These are phyloP conservation scores for Philantomba maxwellii DNA, from an alignment of 2,113 vertebrate genomes.

Conservation along the genomic window DNA sequence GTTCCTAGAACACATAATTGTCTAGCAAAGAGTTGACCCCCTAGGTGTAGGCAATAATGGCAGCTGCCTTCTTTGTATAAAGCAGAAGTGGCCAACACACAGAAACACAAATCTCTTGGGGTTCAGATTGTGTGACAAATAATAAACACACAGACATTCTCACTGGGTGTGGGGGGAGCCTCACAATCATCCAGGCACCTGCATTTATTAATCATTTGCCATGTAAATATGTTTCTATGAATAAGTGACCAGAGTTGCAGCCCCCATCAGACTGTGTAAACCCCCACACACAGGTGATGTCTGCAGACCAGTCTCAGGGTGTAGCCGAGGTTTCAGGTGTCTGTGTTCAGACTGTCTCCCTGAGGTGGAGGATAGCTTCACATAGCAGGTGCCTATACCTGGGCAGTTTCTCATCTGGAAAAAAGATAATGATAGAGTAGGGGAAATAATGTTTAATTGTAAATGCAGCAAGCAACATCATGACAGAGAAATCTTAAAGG, in stretches of 20 bases:
- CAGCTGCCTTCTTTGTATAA: not conserved
- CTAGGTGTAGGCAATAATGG: too few relatives aligned
- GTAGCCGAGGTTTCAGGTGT: not conserved
- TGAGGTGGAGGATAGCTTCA: not conserved
- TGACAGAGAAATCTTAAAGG: not conserved
- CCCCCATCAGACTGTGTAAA: not conserved
- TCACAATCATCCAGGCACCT: slow-evolving; percentile 28
- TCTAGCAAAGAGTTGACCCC: not conserved
- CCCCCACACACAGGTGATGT: slow-evolving; percentile 50
- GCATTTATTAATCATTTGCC: slow-evolving; percentile 45
- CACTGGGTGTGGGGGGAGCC: not conserved
- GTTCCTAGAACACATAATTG: not conserved
- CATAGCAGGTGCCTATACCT: not conserved
- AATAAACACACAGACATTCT: not conserved
- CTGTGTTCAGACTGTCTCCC: not conserved
- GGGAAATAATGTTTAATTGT: not conserved
- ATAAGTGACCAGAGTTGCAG: not conserved
- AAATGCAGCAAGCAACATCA: not conserved
- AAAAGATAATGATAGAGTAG: not conserved
- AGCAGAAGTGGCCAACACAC: slow-evolving; percentile 11
- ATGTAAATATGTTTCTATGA: slow-evolving; percentile 66
- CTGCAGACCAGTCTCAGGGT: not conserved
- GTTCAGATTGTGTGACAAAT: not conserved
- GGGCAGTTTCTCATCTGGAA: not conserved
- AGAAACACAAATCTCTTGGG: not conserved